Evolutionary conservation across 2,113 vertebrate genomes (phyloP), one percentile per base, ranked within the genome.

Genomic region (Sterrhoptilus dennistouni): DNA sequence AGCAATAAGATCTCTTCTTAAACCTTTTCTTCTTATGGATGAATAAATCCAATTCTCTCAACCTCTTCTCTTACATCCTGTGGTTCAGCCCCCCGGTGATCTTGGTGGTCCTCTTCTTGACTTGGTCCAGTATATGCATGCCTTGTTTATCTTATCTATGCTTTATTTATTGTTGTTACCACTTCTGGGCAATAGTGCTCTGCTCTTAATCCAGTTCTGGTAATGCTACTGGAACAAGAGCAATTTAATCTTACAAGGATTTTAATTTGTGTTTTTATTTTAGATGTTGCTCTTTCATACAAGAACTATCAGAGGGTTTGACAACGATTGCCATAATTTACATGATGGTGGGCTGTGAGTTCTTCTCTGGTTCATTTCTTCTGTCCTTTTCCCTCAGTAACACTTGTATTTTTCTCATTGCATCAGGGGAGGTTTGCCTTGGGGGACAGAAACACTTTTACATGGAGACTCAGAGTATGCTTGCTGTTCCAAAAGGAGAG

Each of bases 361-460:
- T 90, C 29, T 68, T 87, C 38, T 74, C n/a, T 68, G 9, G 3
- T 88, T 85, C 5, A 13, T 60, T 44, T 65, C 20, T 42, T 79
- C 31, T 66, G 60, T 68, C 11, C 33, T 35, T 66, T 75, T 53
- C 33, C 50, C 29, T 44, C 33, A 31, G 28, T 83, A 91, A 89
- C 25, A 65, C 12, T 71, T 60, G 3, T 57, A 3, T 15, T 53
- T 88, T 66, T 89, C 56, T 86, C 63, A 22, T 71, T 89, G 14
- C 31, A 68, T 96, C 81, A 98, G 98, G 97, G 31, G 96, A 98
- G 83, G 80, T 98, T 59, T 56, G 10, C 56, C 74, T 97, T 77
- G 98, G 97, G 23, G 98, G 98, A 22, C 98, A 98, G 75, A 97
- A 98, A 68, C 98, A 98, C 59, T 98, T 98, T 78, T 98, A 98